These are phyloP conservation scores for Idaea aversata DNA, from an alignment of 2,888 invertebrate genomes.

Conservation along the genomic window DNA sequence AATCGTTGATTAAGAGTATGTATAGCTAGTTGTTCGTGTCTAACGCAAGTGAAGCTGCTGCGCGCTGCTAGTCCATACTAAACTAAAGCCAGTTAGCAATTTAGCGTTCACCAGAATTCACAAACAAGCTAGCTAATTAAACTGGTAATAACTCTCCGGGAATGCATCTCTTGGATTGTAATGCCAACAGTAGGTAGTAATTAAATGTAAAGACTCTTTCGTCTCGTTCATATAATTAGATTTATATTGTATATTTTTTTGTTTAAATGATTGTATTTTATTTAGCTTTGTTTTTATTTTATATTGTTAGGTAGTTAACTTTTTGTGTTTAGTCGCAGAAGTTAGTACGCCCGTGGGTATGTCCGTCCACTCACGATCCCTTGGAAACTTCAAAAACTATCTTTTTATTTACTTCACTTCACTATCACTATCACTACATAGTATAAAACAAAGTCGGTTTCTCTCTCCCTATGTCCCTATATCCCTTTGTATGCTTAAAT, in stretches of 20 bases:
- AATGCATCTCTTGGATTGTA: neutral
- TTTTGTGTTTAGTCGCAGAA: too few species aligned
- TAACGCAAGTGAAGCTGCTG: neutral
- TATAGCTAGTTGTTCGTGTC: too few species aligned
- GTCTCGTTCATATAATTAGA: neutral
- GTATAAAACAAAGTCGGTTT: too few species aligned
- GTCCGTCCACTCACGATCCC: too few species aligned
- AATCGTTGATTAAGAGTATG: too few species aligned
- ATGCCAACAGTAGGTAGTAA: neutral
- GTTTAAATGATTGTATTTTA: neutral
- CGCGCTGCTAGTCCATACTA: neutral
- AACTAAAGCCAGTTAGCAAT: neutral
- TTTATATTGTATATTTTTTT: neutral
- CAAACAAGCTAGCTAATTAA: neutral
- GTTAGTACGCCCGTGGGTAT: too few species aligned
- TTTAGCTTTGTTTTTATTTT: neutral
- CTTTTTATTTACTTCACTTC: too few species aligned
- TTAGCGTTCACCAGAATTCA: neutral
- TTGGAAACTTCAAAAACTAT: too few species aligned
- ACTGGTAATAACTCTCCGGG: neutral
- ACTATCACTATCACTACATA: too few species aligned
- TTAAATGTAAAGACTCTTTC: neutral
- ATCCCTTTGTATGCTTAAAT: too few species aligned
- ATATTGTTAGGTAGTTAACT: too few species aligned
- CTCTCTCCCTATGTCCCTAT: too few species aligned